Conservation (phyloP, 2,797 vertebrate genomes). For the Coregonus ussuriensis region DNA sequence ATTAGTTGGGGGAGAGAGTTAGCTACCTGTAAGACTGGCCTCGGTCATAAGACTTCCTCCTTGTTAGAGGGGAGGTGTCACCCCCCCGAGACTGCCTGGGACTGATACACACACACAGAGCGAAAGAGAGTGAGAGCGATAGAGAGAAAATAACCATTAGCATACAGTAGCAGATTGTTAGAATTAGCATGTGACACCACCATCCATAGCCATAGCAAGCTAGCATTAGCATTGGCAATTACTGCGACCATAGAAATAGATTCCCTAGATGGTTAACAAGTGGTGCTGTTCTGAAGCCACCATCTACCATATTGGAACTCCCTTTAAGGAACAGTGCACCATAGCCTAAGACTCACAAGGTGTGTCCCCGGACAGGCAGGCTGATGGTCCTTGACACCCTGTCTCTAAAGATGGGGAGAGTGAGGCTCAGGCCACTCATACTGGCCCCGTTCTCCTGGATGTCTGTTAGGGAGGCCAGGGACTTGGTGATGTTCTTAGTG, state of each 20-base stretch:
- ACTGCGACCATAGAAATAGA: not conserved
- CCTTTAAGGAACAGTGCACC: not conserved
- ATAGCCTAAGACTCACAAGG: slow-evolving; percentile 84
- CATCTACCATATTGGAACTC: not conserved
- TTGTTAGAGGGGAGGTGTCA: slow-evolving; percentile 88
- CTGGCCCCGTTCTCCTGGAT: slow-evolving; percentile 84
- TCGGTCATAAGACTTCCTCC: slow-evolving; percentile 94
- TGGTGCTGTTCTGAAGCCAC: not conserved
- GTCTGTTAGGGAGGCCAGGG: slow-evolving; percentile 92
- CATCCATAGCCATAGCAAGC: no score
- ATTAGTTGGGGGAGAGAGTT: not conserved
- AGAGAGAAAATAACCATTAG: not conserved
- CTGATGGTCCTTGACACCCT: slow-evolving; percentile 89
- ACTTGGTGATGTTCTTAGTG: slow-evolving; percentile 92
- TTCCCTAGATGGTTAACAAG: not conserved
- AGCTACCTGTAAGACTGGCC: slow-evolving; percentile 85
- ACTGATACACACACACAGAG: slow-evolving; percentile 64
- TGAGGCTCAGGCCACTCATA: slow-evolving; percentile 76
- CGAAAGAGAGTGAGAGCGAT: not conserved
- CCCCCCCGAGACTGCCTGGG: slow-evolving; percentile 92
- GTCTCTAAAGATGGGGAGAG: slow-evolving; percentile 82
- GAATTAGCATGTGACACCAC: no score
- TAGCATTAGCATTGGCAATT: no score
- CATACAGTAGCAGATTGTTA: no score
- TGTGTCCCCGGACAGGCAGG: slow-evolving; percentile 90